Conservation (phyloP, 2,797 vertebrate genomes). For the Discoglossus pictus region DNA sequence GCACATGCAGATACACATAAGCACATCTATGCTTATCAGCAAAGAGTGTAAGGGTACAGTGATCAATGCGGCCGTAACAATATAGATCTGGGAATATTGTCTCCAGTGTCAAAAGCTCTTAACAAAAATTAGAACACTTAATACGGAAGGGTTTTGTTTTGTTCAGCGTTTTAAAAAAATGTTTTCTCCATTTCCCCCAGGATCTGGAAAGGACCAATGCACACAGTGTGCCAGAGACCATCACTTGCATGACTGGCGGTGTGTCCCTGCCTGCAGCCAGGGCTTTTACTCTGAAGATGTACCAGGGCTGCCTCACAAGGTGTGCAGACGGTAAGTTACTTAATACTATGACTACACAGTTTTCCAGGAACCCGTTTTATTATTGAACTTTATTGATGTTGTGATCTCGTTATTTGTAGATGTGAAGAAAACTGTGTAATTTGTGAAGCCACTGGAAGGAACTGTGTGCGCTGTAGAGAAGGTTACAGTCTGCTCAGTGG, state of each 20-base stretch:
- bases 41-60: too few relatives aligned
- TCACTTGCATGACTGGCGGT: constrained; percentile 80
- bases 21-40: too few relatives aligned
- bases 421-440: constrained; percentile 83
- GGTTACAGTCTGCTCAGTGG: constrained; percentile 78
- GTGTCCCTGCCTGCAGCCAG: constrained; percentile 73
- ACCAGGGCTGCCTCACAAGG: constrained; percentile 72
- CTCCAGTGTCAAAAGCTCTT: too few relatives aligned
- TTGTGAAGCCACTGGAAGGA: constrained; percentile 77
- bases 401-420: constrained; percentile 62
- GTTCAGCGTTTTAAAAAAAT: too few relatives aligned
- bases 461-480: constrained; percentile 78
- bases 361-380: too few relatives aligned
- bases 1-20: not conserved
- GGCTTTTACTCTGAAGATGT: constrained; percentile 78
- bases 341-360: too few relatives aligned
- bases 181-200: constrained; percentile 58
- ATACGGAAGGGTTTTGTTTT: too few relatives aligned
- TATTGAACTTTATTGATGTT: too few relatives aligned
- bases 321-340: constrained; percentile 79
- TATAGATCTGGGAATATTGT: too few relatives aligned
- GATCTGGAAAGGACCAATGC: constrained; percentile 76
- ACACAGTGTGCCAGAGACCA: constrained; percentile 72
- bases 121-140: too few relatives aligned
- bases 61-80: too few relatives aligned